These are phyloP conservation scores for Thecophora atra DNA, from an alignment of 2,888 invertebrate genomes.

Conservation along the genomic window DNA sequence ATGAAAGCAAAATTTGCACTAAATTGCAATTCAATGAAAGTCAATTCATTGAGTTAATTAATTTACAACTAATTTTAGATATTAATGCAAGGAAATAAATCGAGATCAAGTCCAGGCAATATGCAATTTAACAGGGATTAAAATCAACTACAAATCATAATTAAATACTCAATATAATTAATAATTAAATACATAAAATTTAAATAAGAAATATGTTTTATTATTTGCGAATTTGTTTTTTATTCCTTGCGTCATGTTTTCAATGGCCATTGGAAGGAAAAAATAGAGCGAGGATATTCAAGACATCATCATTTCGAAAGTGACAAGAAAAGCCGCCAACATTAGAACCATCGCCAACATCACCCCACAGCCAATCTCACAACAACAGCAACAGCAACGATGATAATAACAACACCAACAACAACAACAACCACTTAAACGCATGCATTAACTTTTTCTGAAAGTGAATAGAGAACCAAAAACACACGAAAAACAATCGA, in stretches of 20 bases:
- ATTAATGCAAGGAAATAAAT: too few species aligned
- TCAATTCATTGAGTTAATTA: too few species aligned
- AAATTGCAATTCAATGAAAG: too few species aligned
- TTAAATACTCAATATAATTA: not conserved
- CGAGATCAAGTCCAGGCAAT: too few species aligned
- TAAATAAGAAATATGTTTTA: not conserved
- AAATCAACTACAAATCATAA: too few species aligned
- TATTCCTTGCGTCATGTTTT: not conserved
- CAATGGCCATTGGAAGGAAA: conserved; percentile 14
- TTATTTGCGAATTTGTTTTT: conserved; percentile 2
- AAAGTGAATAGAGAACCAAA: not conserved
- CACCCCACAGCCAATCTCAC: not conserved
- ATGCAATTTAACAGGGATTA: too few species aligned
- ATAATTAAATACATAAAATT: not conserved
- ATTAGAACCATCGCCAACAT: not conserved
- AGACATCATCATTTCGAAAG: conserved; percentile 4
- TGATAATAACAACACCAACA: not conserved
- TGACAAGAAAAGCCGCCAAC: conserved; percentile 5
- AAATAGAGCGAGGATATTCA: conserved; percentile 27
- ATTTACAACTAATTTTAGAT: too few species aligned
- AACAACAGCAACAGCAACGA: conserved; percentile 16
- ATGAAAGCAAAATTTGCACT: too few species aligned
- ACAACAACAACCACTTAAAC: not conserved
- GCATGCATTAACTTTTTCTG: conserved; percentile 9
- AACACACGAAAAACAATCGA: not conserved